These are phyloP conservation scores for Trachelus iudaicus DNA, from an alignment of 2,888 invertebrate genomes.

Conservation along the genomic window DNA sequence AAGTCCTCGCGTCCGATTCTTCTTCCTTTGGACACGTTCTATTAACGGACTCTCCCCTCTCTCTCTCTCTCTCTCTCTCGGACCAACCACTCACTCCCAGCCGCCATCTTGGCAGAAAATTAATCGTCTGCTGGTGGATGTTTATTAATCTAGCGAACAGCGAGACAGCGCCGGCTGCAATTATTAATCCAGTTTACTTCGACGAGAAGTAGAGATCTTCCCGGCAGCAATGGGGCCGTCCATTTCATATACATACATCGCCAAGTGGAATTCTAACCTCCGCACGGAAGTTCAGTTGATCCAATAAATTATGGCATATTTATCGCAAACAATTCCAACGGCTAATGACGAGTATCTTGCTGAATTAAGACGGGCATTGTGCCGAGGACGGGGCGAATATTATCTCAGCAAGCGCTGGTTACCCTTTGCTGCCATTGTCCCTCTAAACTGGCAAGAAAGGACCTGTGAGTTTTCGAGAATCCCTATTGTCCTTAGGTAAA, in stretches of 20 bases:
- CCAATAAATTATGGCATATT: slow-evolving; percentile 3
- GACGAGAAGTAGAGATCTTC: no score
- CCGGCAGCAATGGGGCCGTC: no score
- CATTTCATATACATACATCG: no score
- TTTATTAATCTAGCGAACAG: no score
- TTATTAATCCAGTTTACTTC: no score
- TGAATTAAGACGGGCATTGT: slow-evolving; percentile 2
- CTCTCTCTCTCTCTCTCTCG: no score
- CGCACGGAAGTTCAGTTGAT: not conserved
- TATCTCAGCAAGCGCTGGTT: not conserved
- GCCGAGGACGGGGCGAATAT: not conserved
- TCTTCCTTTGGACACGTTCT: not conserved
- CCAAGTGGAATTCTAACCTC: no score
- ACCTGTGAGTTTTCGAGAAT: no score
- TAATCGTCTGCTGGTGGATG: not conserved
- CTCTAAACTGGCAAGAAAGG: not conserved
- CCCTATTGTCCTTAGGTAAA: no score
- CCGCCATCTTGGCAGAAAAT: not conserved
- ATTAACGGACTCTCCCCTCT: not conserved
- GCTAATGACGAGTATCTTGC: not conserved
- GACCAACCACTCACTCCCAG: no score
- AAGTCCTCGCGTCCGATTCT: not conserved
- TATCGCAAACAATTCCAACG: not conserved
- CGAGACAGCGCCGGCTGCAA: no score
- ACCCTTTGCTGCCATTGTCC: not conserved